These are phyloP conservation scores for Eristalinus sepulchralis DNA, from an alignment of 2,888 invertebrate species.

Conservation along the genomic window DNA sequence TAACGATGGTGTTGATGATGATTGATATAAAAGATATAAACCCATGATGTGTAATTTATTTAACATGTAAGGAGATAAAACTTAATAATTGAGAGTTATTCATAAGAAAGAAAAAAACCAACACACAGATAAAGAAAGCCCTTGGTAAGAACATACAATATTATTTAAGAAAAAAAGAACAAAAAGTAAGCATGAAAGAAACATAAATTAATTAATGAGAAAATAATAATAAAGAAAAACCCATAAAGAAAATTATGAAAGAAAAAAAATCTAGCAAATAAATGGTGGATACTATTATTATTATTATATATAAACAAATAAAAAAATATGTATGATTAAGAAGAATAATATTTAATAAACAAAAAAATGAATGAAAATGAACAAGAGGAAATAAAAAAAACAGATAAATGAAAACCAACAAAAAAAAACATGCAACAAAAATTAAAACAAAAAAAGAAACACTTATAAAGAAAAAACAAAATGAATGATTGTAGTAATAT, in stretches of 20 bases:
- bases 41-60: constrained; percentile 70
- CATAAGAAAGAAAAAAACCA: not conserved
- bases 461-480: constrained; percentile 47
- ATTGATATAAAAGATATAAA: constrained; percentile 7
- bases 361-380: constrained; percentile 39
- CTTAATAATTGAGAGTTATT: constrained; percentile 18
- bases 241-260: constrained; percentile 32
- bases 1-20: not conserved
- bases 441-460: constrained; percentile 44
- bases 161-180: not conserved
- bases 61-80: constrained; percentile 30
- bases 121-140: not conserved
- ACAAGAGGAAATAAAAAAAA: constrained; percentile 43
- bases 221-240: constrained; percentile 14
- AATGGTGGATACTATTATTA: constrained; percentile 70
- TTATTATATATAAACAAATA: constrained; percentile 58
- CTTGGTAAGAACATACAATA: not conserved
- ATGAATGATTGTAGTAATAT: constrained; percentile 73
- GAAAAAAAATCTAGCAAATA: constrained; percentile 65
- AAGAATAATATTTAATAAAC: constrained; percentile 64
- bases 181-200: constrained; percentile 25
- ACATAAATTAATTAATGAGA: constrained; percentile 54
- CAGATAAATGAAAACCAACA: constrained; percentile 1
- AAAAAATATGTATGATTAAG: constrained; percentile 56
- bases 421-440: constrained; percentile 15